Base-by-base conservation (phyloP, 2,888 invertebrate species). In the Anthrax anthrax region DNA sequence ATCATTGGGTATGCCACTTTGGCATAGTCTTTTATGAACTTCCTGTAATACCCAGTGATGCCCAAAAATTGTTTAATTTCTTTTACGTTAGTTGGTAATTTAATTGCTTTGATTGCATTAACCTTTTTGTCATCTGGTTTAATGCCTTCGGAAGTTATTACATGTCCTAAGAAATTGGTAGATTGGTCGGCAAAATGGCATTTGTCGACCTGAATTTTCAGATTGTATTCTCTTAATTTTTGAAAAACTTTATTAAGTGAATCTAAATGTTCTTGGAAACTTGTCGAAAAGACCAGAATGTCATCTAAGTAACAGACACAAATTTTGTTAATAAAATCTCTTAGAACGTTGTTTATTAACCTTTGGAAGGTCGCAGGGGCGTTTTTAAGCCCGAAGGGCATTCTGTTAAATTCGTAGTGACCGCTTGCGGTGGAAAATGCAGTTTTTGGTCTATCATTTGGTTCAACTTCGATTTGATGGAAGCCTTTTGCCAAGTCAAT, bases 91-190 rank as follows among this genome's bases (percentile, higher is more conserved):
- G 19, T 37, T 12, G 44, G 42, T 13, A 45, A 32, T 45, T 43
- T 41, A 42, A 47, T 19, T 16, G 36, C 17, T 43, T 40, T 18
- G 41, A 56, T 43, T 9, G 52, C 47, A 40, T 50, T 37, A 10
- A 55, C 39, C 50, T 59, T 60, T 3, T 51, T 50, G 3, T 55
- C 54, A 42, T 60, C 55, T 12, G 60, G 58, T 43, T 49, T 55
- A 19, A 58, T 54, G 5, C 55, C 56, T 3, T 58, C 53, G 6
- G 53, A 43, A 2, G 58, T 55, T 10, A 62, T 51, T 13, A 56
- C 42, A 32, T 52, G 55, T 1, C 57, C 57, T 5, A 59, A 41
- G 34, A 49, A 57, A n/a, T 51, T 49, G 1, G 56, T 38, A 12
- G 6, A 16, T 38, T n/a, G 42, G 18, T 44, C 39, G 13, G 17